Conservation (phyloP, 2,888 invertebrate genomes). For the Aethes cnicana region DNA sequence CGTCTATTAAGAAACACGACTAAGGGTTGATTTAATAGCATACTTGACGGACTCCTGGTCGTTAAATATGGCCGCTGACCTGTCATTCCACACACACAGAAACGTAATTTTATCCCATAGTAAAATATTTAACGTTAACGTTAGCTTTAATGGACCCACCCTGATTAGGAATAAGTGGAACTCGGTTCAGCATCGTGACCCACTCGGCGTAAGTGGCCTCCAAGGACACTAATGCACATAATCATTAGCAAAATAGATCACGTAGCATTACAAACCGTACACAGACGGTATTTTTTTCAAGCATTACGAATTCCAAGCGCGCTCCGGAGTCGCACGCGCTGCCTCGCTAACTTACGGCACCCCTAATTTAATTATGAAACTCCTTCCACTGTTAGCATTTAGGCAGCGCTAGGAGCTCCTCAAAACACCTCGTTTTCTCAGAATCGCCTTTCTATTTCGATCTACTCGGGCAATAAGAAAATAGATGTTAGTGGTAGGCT, state of each 20-base stretch:
- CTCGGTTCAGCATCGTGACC: slow-evolving; percentile 12
- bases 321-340: slow-evolving; percentile 44
- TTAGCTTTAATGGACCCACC: too few relatives aligned
- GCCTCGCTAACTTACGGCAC: slow-evolving; percentile 51
- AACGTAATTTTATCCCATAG: too few relatives aligned
- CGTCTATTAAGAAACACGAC: too few relatives aligned
- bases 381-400: slow-evolving; percentile 35
- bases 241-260: slow-evolving; percentile 37
- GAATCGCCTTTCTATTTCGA: background rate
- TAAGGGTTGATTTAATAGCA: too few relatives aligned
- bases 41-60: too few relatives aligned
- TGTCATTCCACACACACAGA: too few relatives aligned
- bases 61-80: too few relatives aligned
- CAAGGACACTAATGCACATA: slow-evolving; percentile 24
- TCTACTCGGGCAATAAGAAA: slow-evolving; percentile 6
- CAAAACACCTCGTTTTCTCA: slow-evolving; percentile 27
- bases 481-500: background rate
- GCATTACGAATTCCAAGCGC: slow-evolving; percentile 67
- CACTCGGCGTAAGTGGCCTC: slow-evolving; percentile 16
- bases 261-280: slow-evolving; percentile 38
- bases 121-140: too few relatives aligned
- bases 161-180: slow-evolving; percentile 15
- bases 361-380: slow-evolving; percentile 62
- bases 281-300: slow-evolving; percentile 36
- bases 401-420: slow-evolving; percentile 21